Conservation (phyloP, 2,888 invertebrate genomes). For the Apodemia duryi region DNA sequence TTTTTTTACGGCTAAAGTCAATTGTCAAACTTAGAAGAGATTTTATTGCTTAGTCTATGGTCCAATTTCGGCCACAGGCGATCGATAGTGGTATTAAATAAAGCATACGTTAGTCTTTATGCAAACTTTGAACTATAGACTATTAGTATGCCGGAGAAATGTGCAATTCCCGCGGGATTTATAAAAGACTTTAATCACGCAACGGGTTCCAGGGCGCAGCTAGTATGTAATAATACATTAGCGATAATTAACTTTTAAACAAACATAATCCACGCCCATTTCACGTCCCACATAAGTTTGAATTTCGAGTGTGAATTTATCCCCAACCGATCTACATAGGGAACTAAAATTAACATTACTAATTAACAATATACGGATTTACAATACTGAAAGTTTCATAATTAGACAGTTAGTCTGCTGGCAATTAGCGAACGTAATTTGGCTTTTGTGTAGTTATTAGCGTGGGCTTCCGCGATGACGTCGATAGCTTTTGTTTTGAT, state of each 20-base stretch:
- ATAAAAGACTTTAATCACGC: background rate
- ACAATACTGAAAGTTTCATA: background rate
- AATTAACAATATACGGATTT: background rate
- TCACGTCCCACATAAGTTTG: background rate
- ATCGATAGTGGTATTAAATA: too few relatives aligned
- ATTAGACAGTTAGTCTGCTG: background rate
- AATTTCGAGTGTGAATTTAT: background rate
- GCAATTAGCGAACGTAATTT: background rate
- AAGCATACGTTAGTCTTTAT: background rate
- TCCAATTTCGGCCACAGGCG: too few relatives aligned
- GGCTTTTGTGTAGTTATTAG: background rate
- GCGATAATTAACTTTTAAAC: background rate
- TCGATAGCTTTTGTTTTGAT: background rate
- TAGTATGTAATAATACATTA: background rate
- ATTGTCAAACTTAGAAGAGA: too few relatives aligned
- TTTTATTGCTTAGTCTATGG: too few relatives aligned
- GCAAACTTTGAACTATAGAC: background rate
- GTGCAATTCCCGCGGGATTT: background rate
- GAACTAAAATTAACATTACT: background rate
- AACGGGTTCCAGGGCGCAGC: background rate
- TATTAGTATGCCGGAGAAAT: background rate
- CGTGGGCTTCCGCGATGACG: background rate
- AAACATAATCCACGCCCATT: constrained; percentile 2
- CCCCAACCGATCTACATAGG: background rate
- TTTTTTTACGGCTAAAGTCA: too few relatives aligned